Conservation (phyloP, 2,888 invertebrate genomes). For the Orthosia cruda region DNA sequence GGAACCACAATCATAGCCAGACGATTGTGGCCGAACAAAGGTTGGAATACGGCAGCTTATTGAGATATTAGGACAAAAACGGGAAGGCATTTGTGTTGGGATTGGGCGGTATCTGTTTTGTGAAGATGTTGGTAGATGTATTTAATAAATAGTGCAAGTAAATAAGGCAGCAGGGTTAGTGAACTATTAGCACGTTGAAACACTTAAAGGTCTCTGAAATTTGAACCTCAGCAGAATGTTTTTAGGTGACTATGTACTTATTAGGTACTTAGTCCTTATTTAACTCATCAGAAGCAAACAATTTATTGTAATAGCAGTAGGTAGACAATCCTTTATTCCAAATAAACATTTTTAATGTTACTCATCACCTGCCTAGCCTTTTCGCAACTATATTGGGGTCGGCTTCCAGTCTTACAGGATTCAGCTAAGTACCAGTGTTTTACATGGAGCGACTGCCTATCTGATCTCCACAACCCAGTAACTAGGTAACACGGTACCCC, state of each 20-base stretch:
- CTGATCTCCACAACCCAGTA: too few species aligned
- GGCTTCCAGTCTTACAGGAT: too few species aligned
- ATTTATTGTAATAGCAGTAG: too few species aligned
- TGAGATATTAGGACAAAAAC: constrained; percentile 31
- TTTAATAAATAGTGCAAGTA: constrained; percentile 13
- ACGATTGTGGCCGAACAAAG: constrained; percentile 41
- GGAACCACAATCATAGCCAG: constrained; percentile 16
- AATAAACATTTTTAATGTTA: too few species aligned
- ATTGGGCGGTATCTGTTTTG: background rate
- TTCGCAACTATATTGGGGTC: too few species aligned
- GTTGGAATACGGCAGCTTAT: constrained; percentile 28
- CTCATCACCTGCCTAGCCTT: too few species aligned
- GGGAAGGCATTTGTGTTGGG: constrained; percentile 17
- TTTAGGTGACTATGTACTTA: background rate
- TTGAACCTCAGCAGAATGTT: too few species aligned
- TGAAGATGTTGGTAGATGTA: background rate
- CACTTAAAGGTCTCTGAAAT: too few species aligned
- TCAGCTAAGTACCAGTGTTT: too few species aligned
- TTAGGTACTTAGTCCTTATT: background rate
- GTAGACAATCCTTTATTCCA: background rate
- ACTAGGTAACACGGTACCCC: too few species aligned
- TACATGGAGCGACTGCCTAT: too few species aligned
- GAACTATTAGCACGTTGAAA: background rate
- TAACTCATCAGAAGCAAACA: background rate
- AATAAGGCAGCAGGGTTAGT: background rate